Conservation (phyloP, 2,888 invertebrate species). For the Oscheius sp. region DNA sequence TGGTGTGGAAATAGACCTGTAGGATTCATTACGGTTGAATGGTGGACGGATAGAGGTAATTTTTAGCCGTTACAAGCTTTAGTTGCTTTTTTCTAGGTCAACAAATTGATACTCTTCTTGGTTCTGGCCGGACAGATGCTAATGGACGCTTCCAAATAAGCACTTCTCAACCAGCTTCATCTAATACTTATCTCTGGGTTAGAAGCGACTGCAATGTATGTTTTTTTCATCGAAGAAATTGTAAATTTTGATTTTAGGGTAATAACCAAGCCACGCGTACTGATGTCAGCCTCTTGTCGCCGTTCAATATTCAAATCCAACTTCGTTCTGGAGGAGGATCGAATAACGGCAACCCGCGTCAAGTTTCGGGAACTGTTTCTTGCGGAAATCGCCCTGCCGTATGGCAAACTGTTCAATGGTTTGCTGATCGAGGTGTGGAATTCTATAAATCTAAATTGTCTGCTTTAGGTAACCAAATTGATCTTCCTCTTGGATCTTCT, state of each 20-base stretch:
- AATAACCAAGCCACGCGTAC: background rate
- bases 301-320: constrained; percentile 13
- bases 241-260: background rate
- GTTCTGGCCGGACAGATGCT: background rate
- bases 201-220: background rate
- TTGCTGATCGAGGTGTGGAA: background rate
- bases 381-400: background rate
- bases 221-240: background rate
- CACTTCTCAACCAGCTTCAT: background rate
- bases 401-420: constrained; percentile 13
- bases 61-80: background rate
- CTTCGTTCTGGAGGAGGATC: background rate
- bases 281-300: background rate
- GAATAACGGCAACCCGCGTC: background rate
- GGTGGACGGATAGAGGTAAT: constrained; percentile 2
- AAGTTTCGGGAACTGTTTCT: constrained; percentile 9
- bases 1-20: background rate
- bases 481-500: background rate
- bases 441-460: too few species aligned
- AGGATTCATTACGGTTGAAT: background rate
- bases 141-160: constrained; percentile 6
- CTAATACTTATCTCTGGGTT: constrained; percentile 4
- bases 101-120: constrained; percentile 9
- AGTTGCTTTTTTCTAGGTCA: background rate
- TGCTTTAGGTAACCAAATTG: background rate